Conservation (phyloP, 2,797 vertebrate genomes). For the Gephyroberyx darwinii region DNA sequence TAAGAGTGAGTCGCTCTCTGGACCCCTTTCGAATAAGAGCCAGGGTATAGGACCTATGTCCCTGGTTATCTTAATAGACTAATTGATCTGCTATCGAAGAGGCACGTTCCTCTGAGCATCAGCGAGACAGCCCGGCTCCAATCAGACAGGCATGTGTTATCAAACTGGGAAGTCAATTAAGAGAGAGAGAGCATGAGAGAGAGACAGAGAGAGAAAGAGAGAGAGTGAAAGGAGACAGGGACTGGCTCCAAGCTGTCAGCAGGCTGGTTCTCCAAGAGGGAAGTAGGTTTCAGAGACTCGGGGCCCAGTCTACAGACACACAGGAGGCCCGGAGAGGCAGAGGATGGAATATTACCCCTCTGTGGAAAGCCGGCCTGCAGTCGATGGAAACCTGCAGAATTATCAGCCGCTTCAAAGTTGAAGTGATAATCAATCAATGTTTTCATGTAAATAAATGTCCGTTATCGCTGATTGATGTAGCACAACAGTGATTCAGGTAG, state of each 20-base stretch:
- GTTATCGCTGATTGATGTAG: neutral
- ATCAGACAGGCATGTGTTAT: constrained; percentile 84
- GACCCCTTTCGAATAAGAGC: constrained; percentile 60
- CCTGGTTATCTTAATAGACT: constrained; percentile 83
- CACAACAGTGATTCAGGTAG: too few species aligned
- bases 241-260: constrained; percentile 80
- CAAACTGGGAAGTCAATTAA: constrained; percentile 86
- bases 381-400: constrained; percentile 2
- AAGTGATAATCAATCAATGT: too few species aligned
- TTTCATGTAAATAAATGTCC: constrained; percentile 10
- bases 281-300: constrained; percentile 67
- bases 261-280: constrained; percentile 72
- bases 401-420: constrained; percentile 34
- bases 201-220: constrained; percentile 20
- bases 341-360: constrained; percentile 60
- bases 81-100: constrained; percentile 86
- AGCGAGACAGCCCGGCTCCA: constrained; percentile 83
- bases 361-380: constrained; percentile 28
- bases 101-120: constrained; percentile 82
- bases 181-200: constrained; percentile 60
- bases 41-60: constrained; percentile 71
- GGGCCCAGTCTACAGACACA: constrained; percentile 62
- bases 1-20: constrained; percentile 43
- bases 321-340: constrained; percentile 52
- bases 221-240: constrained; percentile 46